A percentile compares a stretch with the other conserved stretches of the same genome.
Evolutionary conservation across 2,888 invertebrate genomes (phyloP).

Genomic region (Drosophila nr. perissopoda): DNA sequence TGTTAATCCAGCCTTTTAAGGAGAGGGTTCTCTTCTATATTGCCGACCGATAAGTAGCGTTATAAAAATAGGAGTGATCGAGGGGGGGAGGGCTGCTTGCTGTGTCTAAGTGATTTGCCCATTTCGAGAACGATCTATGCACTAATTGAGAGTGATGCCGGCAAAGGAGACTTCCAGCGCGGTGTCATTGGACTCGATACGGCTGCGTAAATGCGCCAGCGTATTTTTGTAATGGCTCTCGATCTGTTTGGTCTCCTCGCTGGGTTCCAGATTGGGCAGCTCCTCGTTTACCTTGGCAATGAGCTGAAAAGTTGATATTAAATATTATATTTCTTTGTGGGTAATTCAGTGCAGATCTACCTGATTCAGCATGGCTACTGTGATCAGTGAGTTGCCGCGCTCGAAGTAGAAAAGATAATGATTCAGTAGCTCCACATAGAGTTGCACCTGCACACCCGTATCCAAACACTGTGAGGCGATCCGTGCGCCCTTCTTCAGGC

Average conservation of each 20-base stretch:
- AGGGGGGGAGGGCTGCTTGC: slow-evolving; percentile 24
- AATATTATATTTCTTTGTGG: not conserved
- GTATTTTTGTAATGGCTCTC: slow-evolving; percentile 97
- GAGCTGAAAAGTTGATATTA: slow-evolving; percentile 87
- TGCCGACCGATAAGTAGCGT: slow-evolving; percentile 46
- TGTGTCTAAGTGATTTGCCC: slow-evolving; percentile 16
- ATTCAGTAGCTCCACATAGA: slow-evolving; percentile 97
- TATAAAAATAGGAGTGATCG: slow-evolving; percentile 59
- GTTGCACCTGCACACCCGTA: slow-evolving; percentile 96
- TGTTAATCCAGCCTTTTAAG: slow-evolving; percentile 47
- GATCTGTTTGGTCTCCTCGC: slow-evolving; percentile 98
- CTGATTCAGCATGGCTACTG: slow-evolving; percentile 86
- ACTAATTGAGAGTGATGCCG: slow-evolving; percentile 84
- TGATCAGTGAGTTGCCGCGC: slow-evolving; percentile 90
- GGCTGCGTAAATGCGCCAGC: slow-evolving; percentile 91
- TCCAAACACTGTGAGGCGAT: slow-evolving; percentile 99
- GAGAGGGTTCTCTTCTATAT: slow-evolving; percentile 33
- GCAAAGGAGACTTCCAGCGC: slow-evolving; percentile 84
- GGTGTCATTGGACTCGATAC: slow-evolving; percentile 85
- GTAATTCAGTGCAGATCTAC: slow-evolving; percentile 73
- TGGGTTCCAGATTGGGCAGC: slow-evolving; percentile 95
- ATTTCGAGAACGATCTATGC: slow-evolving; percentile 17
- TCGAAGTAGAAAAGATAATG: slow-evolving; percentile 97
- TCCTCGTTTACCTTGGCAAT: slow-evolving; percentile 97
- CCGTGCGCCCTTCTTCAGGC: slow-evolving; percentile 96